Base-by-base conservation (phyloP, 2,797 vertebrate genomes). In the Linurgus olivaceus region DNA sequence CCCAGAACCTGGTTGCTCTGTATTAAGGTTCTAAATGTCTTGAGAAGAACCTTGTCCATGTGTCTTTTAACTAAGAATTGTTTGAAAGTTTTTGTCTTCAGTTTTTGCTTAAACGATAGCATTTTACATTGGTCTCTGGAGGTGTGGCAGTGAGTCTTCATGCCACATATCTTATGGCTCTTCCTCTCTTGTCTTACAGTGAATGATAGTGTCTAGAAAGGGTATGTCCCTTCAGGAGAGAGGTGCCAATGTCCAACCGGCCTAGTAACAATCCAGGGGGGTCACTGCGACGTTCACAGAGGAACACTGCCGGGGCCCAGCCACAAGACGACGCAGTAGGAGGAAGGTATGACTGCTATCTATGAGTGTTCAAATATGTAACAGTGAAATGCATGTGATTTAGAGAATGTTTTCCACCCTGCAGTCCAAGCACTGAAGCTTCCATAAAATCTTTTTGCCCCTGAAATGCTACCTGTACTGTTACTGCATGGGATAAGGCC, bases 171-270 rank as follows among this genome's bases (percentile, higher is more conserved):
- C 73, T 93, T 52, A 90, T 1, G 6, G 50, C 13, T 57, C 1
- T 90, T 2, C 61, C 33, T 91, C 50, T 91, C 44, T 94, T 95
- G 44, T 85, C 80, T 81, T 98, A 97, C 97, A 99, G 99, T 99
- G 99, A 99, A 99, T 99, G 99, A 99, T 99, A 99, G 99, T 99
- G 98, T 99, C 99, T 99, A 99, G 99, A 99, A 99, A 99, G 99
- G 99, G 99, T 99, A 99, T 99, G 99, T 99, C 99, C 99, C 99
- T 99, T 99, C 99, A 99, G 99, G 99, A 99, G 99, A 99, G 99
- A 99, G 99, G 99, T 99, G 99, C 99, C 99, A 99, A 99, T 99
- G 99, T 99, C 99, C 99, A 99, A 99, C 99, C 99, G 99, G 99
- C 99, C 99, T 99, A 99, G 99, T 99, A 99, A 99, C 99, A 99